Base-by-base conservation (phyloP, 2,113 vertebrate species). In the Ivindomyrus marchei region DNA sequence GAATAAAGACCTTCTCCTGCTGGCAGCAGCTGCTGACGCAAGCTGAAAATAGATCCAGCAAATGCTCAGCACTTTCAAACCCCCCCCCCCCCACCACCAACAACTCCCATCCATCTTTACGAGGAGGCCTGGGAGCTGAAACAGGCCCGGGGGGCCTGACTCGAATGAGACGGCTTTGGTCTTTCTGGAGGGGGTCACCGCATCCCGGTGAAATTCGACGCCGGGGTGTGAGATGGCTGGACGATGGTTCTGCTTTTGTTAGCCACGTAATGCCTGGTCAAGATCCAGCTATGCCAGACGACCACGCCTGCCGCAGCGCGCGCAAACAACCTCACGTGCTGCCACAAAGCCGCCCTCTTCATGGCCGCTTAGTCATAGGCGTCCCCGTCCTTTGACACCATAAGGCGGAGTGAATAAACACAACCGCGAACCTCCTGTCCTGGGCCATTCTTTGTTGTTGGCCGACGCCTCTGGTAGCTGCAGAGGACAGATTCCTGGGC, bases 21-120 rank as follows among this genome's bases (percentile, higher is more conserved):
- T 95, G 96, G 95, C 96, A 95, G 96, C 96, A 96, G 96, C 97
- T 97, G 97, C 97, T 97, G 97, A 97, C 95, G 96, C 95, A 95
- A 95, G 96, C 97, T 97, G 96, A 97, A 98, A 98, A 98, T 97
- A 97, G 97, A 97, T 95, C 96, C 96, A 96, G 94, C 92, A 92
- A 95, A 94, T 91, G 95, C 96, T 97, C 96, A 97, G 96, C 96
- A 97, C 95, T 96, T 97, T 96, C 95, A 50, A 13, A 1, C 95
- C 96, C 95, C 15, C 3, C 15, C 15, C 96, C 94, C 95, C 15
- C 87, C 70, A 11, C 95, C 96, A 27, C 77, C 62, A 39, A 13
- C 39, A 80, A 56, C 7, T 83, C 83, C 62, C 89, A 77, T 77
- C 74, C 74, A 42, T 70, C 85, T 90, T 89, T 92, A 88, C 89